Conservation (phyloP, 2,797 vertebrate species). For the Galagoides demidoff region DNA sequence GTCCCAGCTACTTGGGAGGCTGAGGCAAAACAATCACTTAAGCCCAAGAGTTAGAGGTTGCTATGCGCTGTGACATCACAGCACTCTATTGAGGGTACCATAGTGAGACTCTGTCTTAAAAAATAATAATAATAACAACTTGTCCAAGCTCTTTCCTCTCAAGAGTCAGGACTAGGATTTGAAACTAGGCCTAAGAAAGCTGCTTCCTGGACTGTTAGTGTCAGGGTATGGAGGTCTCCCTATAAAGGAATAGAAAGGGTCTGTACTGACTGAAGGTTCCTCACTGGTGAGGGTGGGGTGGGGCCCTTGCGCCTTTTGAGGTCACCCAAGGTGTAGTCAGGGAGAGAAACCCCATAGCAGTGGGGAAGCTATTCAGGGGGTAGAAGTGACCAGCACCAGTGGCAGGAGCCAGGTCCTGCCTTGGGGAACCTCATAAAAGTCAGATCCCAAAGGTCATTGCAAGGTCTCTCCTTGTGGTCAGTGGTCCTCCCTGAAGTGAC, state of each 20-base stretch:
- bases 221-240: not conserved
- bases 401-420: not conserved
- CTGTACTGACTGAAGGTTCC: not conserved
- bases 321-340: not conserved
- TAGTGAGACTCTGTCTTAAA: no score
- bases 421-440: not conserved
- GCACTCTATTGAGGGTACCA: no score
- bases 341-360: not conserved
- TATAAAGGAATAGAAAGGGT: not conserved
- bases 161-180: not conserved
- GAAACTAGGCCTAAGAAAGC: not conserved
- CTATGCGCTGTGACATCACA: no score
- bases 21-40: no score
- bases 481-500: not conserved
- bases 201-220: not conserved
- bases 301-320: not conserved
- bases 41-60: no score
- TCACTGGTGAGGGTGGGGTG: accelerated
- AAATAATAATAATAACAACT: not conserved
- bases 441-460: not conserved
- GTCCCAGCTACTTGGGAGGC: no score
- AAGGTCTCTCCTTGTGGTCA: not conserved
- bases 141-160: not conserved
- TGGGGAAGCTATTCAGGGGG: not conserved
- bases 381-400: not conserved